phyloP scores from a whole-genome alignment of 2,888 invertebrate species.

The Drosophila nigritarsus region DNA sequence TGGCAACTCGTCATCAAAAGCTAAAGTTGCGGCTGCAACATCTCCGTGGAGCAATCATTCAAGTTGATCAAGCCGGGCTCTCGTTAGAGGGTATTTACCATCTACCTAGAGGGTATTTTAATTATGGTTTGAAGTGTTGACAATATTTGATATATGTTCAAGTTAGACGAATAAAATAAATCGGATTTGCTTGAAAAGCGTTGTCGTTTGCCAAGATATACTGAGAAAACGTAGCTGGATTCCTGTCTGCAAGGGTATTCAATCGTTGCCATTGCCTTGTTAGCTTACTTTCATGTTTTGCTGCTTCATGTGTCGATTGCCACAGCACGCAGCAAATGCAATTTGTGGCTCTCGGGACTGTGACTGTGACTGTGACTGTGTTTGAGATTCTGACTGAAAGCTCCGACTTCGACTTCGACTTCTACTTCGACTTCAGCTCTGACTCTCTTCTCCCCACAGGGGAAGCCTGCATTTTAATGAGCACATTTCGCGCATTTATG shows the following conservation, averaged over 20 bases:
- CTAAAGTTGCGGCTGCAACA: constrained; percentile 1
- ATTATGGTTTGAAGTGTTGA: neutral
- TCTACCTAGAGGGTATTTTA: neutral
- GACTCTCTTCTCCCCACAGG: neutral
- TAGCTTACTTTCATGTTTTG: constrained; percentile 11
- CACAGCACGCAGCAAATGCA: constrained; percentile 74
- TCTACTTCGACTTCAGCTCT: constrained; percentile 19
- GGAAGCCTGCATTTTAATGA: constrained; percentile 74
- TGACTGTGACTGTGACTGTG: constrained; percentile 7
- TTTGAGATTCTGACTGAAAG: constrained; percentile 1
- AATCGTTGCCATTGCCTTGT: neutral
- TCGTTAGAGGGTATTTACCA: constrained; percentile 19
- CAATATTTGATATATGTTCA: neutral
- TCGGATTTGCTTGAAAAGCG: neutral
- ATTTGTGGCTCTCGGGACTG: constrained; percentile 67
- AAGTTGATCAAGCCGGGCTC: constrained; percentile 51
- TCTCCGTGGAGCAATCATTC: constrained; percentile 71
- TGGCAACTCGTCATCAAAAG: constrained; percentile 78
- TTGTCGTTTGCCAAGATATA: neutral
- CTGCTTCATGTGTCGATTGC: constrained; percentile 59
- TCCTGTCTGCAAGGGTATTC: neutral
- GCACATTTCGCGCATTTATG: constrained; percentile 78
- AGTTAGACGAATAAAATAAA: neutral
- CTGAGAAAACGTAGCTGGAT: neutral
- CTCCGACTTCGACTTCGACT: constrained; percentile 17